Conservation (phyloP, 2,113 vertebrate species). For the Oceanites oceanicus region DNA sequence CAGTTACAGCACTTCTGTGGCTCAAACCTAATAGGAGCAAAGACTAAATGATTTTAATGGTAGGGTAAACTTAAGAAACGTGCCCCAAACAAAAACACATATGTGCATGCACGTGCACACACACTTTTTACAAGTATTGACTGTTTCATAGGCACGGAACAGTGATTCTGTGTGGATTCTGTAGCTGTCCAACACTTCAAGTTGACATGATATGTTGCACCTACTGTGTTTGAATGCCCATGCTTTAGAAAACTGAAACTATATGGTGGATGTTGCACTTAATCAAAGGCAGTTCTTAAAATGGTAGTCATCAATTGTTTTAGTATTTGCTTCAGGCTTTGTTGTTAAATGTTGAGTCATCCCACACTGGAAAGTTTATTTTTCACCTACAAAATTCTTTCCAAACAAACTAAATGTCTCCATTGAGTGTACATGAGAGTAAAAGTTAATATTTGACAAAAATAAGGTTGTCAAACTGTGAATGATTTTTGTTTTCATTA, state of each 20-base stretch:
- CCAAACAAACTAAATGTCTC: not conserved
- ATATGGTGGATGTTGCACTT: not conserved
- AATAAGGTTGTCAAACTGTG: conserved; percentile 28
- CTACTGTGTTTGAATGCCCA: not conserved
- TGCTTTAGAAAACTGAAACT: not conserved
- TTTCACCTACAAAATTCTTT: not conserved
- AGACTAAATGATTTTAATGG: not conserved
- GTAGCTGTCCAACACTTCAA: not conserved
- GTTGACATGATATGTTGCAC: not conserved
- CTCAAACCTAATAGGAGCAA: not conserved
- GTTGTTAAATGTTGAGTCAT: not conserved
- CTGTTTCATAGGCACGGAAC: not conserved
- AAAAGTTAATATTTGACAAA: conserved; percentile 30
- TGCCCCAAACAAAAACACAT: not conserved
- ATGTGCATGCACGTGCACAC: accelerated
- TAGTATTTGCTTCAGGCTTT: not conserved
- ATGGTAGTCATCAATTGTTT: not conserved
- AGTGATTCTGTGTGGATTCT: not conserved
- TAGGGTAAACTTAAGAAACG: not conserved
- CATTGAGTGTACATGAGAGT: not conserved
- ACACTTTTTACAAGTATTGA: not conserved
- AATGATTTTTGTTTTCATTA: conserved; percentile 45
- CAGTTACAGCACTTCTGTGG: not conserved
- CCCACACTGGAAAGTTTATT: not conserved
- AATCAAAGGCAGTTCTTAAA: not conserved